Evolutionary conservation across 2,113 vertebrate species (phyloP), one percentile per base, ranked within the genome.

Genomic region (Marmota monax): DNA sequence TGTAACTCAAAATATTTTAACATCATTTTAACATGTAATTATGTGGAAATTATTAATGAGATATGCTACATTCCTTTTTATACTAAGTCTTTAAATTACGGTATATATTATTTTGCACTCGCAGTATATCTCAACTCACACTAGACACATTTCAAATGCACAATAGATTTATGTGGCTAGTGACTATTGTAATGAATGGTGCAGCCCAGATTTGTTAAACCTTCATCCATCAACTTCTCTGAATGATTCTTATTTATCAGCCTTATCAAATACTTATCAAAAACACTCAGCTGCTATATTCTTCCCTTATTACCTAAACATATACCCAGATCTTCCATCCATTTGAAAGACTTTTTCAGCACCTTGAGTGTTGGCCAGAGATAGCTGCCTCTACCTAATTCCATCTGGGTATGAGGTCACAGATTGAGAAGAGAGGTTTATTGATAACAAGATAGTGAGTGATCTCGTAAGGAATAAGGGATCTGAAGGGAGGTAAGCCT

Each of bases 11-110:
- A 45, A 32, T 63, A 51, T n/a, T 18, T 48, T 5, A 93, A 86
- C 92, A 85, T 14, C 45, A 92, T 84, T 42, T 92, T 88, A 84
- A 94, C 58, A 37, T 67, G 3, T 16, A 70, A 92, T 45, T 79
- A 76, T 51, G 70, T 65, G 65, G 20, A 96, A 53, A 84, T 84
- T 83, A 58, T 86, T 69, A 73, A 79, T 93, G 5, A 78, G 20
- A 90, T 72, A 39, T 37, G 53, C 76, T 65, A 51, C 23, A 37
- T 73, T 88, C 7, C 12, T 51, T 94, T 95, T 67, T 42, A 37
- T 18, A 18, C 2, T 42, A 34, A 74, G 5, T 63, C 22, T 76
- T 85, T 34, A 88, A 69, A 80, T 37, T 58, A 23, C 56, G 48
- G 0, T 56, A 13, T 76, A 13, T 25, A 34, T 72, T 25, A 34